These are phyloP conservation scores for Hyperopisus bebe DNA, from an alignment of 2,113 vertebrate species.

Conservation along the genomic window DNA sequence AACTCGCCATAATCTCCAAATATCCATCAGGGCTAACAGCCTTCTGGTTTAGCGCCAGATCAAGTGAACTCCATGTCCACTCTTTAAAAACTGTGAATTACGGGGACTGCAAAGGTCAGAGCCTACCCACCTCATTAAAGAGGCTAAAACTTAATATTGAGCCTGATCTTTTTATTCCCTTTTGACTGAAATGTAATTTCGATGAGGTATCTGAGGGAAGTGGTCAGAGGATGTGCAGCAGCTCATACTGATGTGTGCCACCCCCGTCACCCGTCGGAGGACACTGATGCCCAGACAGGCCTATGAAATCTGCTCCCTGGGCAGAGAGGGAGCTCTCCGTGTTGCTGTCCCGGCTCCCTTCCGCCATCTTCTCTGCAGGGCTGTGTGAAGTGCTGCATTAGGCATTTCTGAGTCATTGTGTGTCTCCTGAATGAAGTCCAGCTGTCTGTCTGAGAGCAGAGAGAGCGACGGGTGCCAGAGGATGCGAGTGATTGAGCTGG, in stretches of 20 bases:
- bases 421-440: not conserved
- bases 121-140: not conserved
- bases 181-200: not conserved
- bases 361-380: not conserved
- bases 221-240: not conserved
- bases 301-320: not conserved
- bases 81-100: not conserved
- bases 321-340: not conserved
- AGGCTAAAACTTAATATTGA: not conserved
- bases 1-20: not conserved
- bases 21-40: not conserved
- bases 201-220: not conserved
- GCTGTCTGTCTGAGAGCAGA: not conserved
- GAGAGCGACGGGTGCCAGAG: not conserved
- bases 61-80: not conserved
- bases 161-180: not conserved
- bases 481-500: not conserved
- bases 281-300: not conserved
- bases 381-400: not conserved
- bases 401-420: not conserved
- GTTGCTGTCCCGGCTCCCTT: not conserved
- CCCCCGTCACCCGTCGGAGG: not conserved
- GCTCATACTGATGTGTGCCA: not conserved
- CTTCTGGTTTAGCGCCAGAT: not conserved
- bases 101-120: slow-evolving; percentile 5